A percentile compares a stretch with the other conserved stretches of the same genome.
Conservation (phyloP, 2,113 vertebrate species). For the Amblyornis subalaris region DNA sequence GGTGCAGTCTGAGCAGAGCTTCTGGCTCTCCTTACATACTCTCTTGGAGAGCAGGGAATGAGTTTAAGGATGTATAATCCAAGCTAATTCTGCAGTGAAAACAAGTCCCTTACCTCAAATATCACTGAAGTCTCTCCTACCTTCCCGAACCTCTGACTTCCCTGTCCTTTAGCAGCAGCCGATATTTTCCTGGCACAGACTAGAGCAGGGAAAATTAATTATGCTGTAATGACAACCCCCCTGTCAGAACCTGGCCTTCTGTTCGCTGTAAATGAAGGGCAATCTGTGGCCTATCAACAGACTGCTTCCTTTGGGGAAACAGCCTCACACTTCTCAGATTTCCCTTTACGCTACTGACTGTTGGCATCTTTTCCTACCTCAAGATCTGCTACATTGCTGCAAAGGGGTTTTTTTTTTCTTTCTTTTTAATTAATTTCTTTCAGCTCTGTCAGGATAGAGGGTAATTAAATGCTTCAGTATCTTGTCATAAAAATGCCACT, state of each 20-base stretch:
- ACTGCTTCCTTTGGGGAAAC: neutral
- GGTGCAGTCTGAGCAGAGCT: neutral
- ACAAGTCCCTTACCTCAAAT: neutral
- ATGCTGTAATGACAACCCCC: neutral
- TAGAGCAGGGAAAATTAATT: neutral
- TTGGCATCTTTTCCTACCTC: constrained; percentile 8
- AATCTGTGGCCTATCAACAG: neutral
- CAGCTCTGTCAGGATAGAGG: constrained; percentile 32
- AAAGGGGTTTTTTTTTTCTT: neutral
- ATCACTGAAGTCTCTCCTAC: neutral
- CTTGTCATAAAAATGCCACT: constrained; percentile 47
- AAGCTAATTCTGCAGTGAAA: neutral
- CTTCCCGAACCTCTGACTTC: neutral
- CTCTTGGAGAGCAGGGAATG: neutral
- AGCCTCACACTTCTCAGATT: neutral
- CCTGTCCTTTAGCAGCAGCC: neutral
- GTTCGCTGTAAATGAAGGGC: neutral
- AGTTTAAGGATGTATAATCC: constrained; percentile 17
- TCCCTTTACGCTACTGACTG: neutral
- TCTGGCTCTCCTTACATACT: rapidly evolving
- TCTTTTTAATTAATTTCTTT: constrained; percentile 44
- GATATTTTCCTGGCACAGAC: neutral
- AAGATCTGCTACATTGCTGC: neutral
- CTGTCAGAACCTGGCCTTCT: neutral
- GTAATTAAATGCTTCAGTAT: constrained; percentile 50